Evolutionary conservation across 2,888 invertebrate species (phyloP).

Genomic region (Lamellibrachia columna): DNA sequence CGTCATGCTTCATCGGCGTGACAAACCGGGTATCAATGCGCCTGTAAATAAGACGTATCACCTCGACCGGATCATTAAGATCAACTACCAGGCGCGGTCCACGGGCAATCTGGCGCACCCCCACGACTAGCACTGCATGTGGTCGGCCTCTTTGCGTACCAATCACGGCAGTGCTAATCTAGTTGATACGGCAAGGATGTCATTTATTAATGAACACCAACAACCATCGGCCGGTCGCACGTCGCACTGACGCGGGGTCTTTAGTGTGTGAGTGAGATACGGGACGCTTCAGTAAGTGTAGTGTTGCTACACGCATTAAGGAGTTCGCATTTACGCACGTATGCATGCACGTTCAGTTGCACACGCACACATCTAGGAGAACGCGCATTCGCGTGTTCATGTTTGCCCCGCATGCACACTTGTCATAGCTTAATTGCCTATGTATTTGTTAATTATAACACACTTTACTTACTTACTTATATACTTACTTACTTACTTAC

Average conservation of each 20-base stretch:
- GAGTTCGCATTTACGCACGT: not conserved
- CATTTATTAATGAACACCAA: constrained; percentile 4
- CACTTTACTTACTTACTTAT: not conserved
- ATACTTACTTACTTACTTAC: not conserved
- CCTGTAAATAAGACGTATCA: not conserved
- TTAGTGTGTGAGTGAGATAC: not conserved
- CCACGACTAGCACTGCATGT: not conserved
- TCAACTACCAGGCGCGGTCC: not conserved
- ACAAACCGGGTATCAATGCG: not conserved
- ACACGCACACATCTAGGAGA: not conserved
- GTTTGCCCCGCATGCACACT: not conserved
- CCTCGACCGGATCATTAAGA: not conserved
- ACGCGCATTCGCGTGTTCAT: not conserved
- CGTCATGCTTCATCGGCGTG: constrained; percentile 5
- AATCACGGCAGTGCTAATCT: not conserved
- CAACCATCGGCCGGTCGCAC: not conserved
- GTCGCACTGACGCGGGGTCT: not conserved
- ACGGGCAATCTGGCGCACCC: not conserved
- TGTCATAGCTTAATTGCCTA: not conserved
- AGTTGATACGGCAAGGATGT: not conserved
- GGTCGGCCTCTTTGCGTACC: not conserved
- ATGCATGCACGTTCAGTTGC: not conserved
- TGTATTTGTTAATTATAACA: not conserved
- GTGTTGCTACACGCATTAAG: constrained; percentile 1
- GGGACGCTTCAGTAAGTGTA: not conserved